These are phyloP conservation scores for Megaustenia siamemsis DNA, from an alignment of 2,888 invertebrate species.

Conservation along the genomic window DNA sequence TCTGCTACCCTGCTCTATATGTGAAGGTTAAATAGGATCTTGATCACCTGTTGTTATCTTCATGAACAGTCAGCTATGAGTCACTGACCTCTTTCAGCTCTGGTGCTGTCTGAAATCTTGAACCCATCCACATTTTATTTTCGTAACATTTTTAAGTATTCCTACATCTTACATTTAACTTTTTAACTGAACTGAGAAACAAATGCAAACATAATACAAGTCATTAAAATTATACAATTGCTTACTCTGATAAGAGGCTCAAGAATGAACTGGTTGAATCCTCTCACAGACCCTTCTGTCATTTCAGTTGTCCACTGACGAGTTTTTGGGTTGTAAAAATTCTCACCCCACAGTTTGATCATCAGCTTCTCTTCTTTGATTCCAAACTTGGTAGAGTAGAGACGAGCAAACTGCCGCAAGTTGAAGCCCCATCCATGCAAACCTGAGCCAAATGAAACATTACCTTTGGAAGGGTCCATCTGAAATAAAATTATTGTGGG, in stretches of 20 bases:
- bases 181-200: too few relatives aligned
- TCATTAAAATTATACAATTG: neutral
- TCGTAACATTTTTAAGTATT: too few relatives aligned
- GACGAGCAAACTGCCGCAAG: constrained; percentile 98
- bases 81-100: too few relatives aligned
- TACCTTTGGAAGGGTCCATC: constrained; percentile 97
- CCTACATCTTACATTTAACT: too few relatives aligned
- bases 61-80: too few relatives aligned
- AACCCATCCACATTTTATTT: too few relatives aligned
- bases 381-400: constrained; percentile 99
- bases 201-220: too few relatives aligned
- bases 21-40: too few relatives aligned
- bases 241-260: constrained; percentile 98
- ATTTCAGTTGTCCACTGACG: constrained; percentile 92
- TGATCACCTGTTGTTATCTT: too few relatives aligned
- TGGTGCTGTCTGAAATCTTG: too few relatives aligned
- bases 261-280: constrained; percentile 99
- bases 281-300: constrained; percentile 83
- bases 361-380: constrained; percentile 93
- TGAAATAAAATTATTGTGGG: constrained; percentile 65
- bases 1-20: too few relatives aligned
- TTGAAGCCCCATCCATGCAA: constrained; percentile 99
- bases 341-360: constrained; percentile 96
- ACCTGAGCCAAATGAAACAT: constrained; percentile 99
- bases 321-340: constrained; percentile 97